A percentile compares a stretch with the other conserved stretches of the same genome.
phyloP scores from a whole-genome alignment of 2,113 vertebrate genomes.

The Callithrix jacchus region DNA sequence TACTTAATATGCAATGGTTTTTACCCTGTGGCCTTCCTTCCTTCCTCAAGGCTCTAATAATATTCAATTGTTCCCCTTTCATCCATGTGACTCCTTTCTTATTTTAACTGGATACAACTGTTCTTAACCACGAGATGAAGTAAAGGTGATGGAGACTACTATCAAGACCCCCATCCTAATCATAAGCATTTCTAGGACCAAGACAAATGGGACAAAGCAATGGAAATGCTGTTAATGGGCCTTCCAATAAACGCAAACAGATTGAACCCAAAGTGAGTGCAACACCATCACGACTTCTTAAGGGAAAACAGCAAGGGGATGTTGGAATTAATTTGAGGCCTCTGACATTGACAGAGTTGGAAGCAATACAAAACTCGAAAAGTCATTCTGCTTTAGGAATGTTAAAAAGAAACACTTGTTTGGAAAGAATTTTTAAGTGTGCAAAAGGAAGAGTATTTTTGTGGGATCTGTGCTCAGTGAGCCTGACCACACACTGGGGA shows the following conservation, averaged over 20 bases:
- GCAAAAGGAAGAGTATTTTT: constrained; percentile 48
- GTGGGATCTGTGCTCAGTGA: constrained; percentile 46
- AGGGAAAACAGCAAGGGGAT: neutral
- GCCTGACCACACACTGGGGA: constrained; percentile 37
- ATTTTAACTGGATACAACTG: constrained; percentile 20
- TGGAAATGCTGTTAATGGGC: neutral
- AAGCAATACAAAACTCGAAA: constrained; percentile 66
- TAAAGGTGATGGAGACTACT: neutral
- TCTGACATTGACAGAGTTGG: constrained; percentile 57
- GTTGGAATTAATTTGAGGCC: constrained; percentile 53
- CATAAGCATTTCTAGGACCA: neutral
- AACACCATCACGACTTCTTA: constrained; percentile 44
- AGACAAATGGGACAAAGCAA: neutral
- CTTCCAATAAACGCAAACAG: constrained; percentile 6
- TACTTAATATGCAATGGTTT: constrained; percentile 27
- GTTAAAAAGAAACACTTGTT: constrained; percentile 69
- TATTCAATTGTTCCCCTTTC: neutral
- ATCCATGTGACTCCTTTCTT: neutral
- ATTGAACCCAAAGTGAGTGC: constrained; percentile 27
- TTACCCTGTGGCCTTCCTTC: constrained; percentile 15
- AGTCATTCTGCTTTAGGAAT: constrained; percentile 62
- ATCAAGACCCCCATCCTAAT: neutral
- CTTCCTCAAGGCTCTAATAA: constrained; percentile 32
- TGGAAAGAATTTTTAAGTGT: constrained; percentile 61
- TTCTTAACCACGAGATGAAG: neutral